Conservation (phyloP, 1,140 invertebrate genomes). For the Apis mellifera region Amel_HAv3.1 CM009933.2:1491001-1491500, state of each 20-base stretch:
- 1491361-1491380: conserved; percentile 28
- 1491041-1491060: conserved; percentile 51
- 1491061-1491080: conserved; percentile 53
- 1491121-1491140: conserved; percentile 17
- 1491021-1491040: conserved; percentile 49
- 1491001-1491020: conserved; percentile 26
- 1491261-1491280: conserved; percentile 1
- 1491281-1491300: conserved; percentile 7
- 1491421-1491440: conserved; percentile 61
- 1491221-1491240: neutral
- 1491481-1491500: conserved; percentile 39
- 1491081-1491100: conserved; percentile 43
- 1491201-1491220: neutral
- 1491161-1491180: neutral
- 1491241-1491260: neutral
- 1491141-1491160: neutral
- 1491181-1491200: neutral
- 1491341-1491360: conserved; percentile 54
- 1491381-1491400: conserved; percentile 5
- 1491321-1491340: neutral
- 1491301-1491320: conserved; percentile 11
- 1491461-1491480: conserved; percentile 66
- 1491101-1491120: conserved; percentile 48
- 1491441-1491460: conserved; percentile 72
- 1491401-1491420: conserved; percentile 52